These are phyloP conservation scores for Temnopleurus reevesii DNA, from an alignment of 53 echinoderm and acorn worm genomes.

Conservation along the genomic window DNA sequence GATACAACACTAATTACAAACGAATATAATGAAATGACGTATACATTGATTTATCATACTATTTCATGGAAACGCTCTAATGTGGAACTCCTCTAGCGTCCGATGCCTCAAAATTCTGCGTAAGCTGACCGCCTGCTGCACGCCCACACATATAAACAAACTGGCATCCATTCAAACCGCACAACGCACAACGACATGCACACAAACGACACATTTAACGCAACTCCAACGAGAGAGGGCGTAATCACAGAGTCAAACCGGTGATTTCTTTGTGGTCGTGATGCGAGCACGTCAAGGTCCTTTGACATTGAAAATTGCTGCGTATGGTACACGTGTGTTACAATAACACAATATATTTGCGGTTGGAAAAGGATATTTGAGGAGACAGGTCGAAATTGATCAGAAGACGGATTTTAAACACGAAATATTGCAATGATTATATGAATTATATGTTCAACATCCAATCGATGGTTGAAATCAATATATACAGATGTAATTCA, in stretches of 20 bases:
- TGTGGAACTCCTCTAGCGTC: background rate
- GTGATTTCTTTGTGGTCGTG: slow-evolving; percentile 1
- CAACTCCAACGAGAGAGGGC: background rate
- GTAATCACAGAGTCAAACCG: background rate
- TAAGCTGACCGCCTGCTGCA: background rate
- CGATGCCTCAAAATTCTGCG: background rate
- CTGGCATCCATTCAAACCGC: background rate
- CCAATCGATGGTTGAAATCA: too few species aligned
- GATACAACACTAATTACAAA: too few species aligned
- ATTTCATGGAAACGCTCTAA: too few species aligned
- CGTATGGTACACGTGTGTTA: background rate
- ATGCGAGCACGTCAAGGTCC: background rate
- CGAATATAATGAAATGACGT: background rate
- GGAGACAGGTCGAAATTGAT: background rate
- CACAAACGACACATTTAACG: background rate
- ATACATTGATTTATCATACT: too few species aligned
- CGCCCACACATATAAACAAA: background rate
- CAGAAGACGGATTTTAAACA: too few species aligned
- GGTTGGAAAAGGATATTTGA: background rate
- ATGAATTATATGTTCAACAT: too few species aligned
- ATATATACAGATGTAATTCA: too few species aligned
- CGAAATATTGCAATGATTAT: too few species aligned
- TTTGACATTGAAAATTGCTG: background rate
- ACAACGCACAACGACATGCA: background rate
- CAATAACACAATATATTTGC: background rate